A percentile compares a stretch with the other conserved stretches of the same genome.
phyloP scores from a whole-genome alignment of 2,888 invertebrate genomes.

The Papilio gigon region DNA sequence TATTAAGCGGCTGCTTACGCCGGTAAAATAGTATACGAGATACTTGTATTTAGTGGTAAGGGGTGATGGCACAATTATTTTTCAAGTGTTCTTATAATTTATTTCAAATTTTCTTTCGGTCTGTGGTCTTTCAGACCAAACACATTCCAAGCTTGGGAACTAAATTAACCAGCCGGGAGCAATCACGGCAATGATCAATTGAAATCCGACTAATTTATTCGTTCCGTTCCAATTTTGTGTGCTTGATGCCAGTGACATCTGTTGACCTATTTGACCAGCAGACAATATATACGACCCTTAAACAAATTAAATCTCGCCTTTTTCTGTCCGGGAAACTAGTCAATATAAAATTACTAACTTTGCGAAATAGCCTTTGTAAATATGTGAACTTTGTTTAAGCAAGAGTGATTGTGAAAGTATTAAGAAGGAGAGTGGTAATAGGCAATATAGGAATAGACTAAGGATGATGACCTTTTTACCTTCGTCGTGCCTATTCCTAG shows the following conservation, averaged over 20 bases:
- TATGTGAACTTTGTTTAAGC: not conserved
- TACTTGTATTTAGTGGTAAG: too few relatives aligned
- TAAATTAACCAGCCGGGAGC: not conserved
- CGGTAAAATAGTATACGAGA: too few relatives aligned
- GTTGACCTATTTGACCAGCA: constrained; percentile 25
- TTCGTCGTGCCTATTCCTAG: too few relatives aligned
- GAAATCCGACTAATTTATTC: constrained; percentile 40
- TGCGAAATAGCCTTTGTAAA: not conserved
- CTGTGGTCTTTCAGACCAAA: not conserved
- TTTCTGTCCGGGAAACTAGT: not conserved
- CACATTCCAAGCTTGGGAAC: not conserved
- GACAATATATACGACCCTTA: not conserved
- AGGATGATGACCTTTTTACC: too few relatives aligned
- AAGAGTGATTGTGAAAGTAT: not conserved
- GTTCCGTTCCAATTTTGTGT: constrained; percentile 26
- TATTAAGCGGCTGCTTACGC: too few relatives aligned
- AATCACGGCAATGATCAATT: constrained; percentile 34
- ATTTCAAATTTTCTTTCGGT: not conserved
- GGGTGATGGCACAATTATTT: too few relatives aligned
- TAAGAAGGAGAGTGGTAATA: not conserved
- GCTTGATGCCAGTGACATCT: constrained; percentile 18
- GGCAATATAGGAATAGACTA: not conserved
- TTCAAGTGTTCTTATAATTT: too few relatives aligned
- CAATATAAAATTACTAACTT: not conserved
- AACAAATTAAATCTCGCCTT: not conserved